Conservation (phyloP, 1,140 invertebrate genomes). For the Leptinotarsa undecemlineata region DNA sequence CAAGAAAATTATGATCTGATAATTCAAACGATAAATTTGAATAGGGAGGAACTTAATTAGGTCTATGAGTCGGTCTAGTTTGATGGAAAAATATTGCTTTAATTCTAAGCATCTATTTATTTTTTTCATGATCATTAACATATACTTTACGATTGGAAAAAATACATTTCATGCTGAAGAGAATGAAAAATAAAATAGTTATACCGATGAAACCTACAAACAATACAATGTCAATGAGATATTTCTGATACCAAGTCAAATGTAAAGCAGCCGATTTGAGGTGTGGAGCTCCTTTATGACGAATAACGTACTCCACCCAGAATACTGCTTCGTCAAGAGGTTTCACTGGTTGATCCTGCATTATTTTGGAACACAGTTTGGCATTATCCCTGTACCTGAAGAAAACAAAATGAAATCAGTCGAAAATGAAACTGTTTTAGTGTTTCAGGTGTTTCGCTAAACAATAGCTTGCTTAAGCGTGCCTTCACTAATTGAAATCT, state of each 20-base stretch:
- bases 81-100: no score
- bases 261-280: slow-evolving; percentile 63
- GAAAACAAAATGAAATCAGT: slow-evolving; percentile 17
- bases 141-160: background rate
- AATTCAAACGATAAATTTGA: no score
- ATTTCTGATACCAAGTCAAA: slow-evolving; percentile 58
- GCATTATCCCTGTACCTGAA: slow-evolving; percentile 48
- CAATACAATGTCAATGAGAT: background rate
- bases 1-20: no score
- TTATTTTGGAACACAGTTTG: slow-evolving; percentile 58
- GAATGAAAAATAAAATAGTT: background rate
- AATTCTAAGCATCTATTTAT: background rate
- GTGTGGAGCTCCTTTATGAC: slow-evolving; percentile 68
- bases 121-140: background rate
- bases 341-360: slow-evolving; percentile 59
- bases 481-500: no score
- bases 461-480: no score
- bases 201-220: background rate
- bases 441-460: no score
- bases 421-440: no score
- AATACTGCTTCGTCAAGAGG: slow-evolving; percentile 67
- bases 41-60: no score
- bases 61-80: no score
- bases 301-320: slow-evolving; percentile 71
- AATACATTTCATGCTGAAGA: background rate